Percentiles rank a stretch among this genome's conserved stretches.
Conservation (phyloP, 1,140 invertebrate species). For the Triops longicaudatus region DNA sequence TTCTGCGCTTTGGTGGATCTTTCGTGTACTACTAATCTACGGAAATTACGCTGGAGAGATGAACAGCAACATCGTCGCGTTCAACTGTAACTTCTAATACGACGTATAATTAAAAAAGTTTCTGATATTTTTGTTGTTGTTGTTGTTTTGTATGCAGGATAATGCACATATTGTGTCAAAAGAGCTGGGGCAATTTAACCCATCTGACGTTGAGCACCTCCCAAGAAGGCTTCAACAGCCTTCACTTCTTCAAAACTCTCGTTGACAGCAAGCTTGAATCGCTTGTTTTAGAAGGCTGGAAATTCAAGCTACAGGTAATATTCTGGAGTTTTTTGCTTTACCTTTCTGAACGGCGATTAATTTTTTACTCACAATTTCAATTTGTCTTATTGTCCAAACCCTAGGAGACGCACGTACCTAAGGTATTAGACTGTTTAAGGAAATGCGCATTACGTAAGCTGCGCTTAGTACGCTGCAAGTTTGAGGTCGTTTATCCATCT, state of each 20-base stretch:
- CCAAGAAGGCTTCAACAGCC: background rate
- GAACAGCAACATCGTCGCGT: no score
- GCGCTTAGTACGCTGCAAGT: background rate
- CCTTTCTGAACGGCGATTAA: no score
- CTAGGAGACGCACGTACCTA: background rate
- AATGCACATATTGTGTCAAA: background rate
- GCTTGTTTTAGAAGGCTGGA: background rate
- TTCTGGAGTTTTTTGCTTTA: background rate
- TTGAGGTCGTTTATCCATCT: background rate
- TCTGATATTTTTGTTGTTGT: no score
- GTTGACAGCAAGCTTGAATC: background rate
- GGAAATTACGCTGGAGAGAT: no score
- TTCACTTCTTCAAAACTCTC: background rate
- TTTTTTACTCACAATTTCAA: no score
- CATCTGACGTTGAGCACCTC: background rate
- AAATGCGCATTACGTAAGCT: background rate
- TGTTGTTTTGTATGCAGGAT: no score
- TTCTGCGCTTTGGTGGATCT: no score
- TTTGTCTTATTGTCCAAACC: no score
- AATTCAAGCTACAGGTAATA: background rate
- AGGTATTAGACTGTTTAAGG: background rate
- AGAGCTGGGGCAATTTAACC: background rate
- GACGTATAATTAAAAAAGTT: no score
- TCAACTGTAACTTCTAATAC: no score
- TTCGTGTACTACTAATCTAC: no score